A percentile compares a stretch with the other conserved stretches of the same genome.
phyloP scores from a whole-genome alignment of 2,113 vertebrate genomes.

The Tenebrosternarchus preto region DNA sequence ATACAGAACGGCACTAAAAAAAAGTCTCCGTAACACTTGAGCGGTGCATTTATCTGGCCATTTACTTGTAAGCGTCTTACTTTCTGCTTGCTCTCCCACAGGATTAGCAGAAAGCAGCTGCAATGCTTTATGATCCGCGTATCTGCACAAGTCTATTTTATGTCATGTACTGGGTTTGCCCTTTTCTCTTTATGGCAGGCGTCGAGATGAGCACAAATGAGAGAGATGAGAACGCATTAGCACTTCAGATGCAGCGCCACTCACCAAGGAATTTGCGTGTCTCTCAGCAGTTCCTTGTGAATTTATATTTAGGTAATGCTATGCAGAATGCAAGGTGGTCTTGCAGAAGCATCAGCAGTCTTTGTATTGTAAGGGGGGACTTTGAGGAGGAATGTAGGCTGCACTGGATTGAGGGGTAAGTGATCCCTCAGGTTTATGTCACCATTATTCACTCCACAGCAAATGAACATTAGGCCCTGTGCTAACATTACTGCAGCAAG shows the following conservation, averaged over 20 bases:
- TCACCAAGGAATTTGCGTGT: background rate
- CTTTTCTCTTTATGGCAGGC: background rate
- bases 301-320: background rate
- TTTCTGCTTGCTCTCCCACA: conserved; percentile 5
- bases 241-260: background rate
- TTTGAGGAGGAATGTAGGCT: background rate
- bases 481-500: conserved; percentile 32
- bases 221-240: background rate
- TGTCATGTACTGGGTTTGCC: background rate
- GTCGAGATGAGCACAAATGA: background rate
- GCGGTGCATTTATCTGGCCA: background rate
- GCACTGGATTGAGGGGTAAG: background rate
- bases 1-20: background rate
- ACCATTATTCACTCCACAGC: background rate
- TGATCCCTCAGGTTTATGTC: background rate
- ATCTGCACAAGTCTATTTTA: conserved; percentile 13
- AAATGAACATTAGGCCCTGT: conserved; percentile 34
- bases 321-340: background rate
- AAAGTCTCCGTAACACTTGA: background rate
- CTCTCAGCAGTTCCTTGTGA: background rate
- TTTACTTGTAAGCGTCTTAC: background rate
- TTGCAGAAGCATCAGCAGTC: background rate
- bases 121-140: background rate
- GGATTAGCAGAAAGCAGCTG: conserved; percentile 2
- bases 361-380: conserved; percentile 1